Evolutionary conservation across 2,888 invertebrate species (phyloP), one percentile per base, ranked within the genome.

Genomic region (Flexamia atlantica): DNA sequence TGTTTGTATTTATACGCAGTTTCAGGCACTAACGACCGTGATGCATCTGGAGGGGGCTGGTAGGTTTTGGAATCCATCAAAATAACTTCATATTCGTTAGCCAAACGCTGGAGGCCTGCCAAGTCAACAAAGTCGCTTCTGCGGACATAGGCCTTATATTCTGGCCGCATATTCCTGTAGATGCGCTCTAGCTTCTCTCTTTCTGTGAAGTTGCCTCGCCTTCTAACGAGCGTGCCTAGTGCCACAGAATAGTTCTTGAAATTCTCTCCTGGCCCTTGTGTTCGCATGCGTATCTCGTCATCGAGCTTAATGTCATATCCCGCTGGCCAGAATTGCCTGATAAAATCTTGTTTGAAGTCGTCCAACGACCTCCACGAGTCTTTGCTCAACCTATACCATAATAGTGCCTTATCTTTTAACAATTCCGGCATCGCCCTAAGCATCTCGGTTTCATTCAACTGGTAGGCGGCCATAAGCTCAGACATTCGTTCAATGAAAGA

Each of bases 371-470:
- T 5, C 36, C 5, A 30, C 5, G 68, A 68, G 7, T 68, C 68
- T 68, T n/a, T 68, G 14, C n/a, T 32, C 32, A 68, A 30, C n/a
- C 74, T 36, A 7, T 74, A 40, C 74, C 74, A 74, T 20, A 74
- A 74, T 74, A 74, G 42, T 25, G 42, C n/a, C 1, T 42, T 20
- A 46, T 74, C 74, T 20, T 74, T 74, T 17, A 74, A 17, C 74
- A 74, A 20, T 20, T 32, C 40, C n/a, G 42, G 74, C 0, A 74
- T 5, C 14, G 46, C 74, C 20, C 40, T 40, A 12, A 74, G 74
- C 12, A 74, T 74, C 4, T 36, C 74, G 7, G 10, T 1, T 36
- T 5, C 14, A n/a, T 40, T n/a, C 1, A 74, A 1, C 25, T 40
- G n/a, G 42, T 74, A 74, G 3, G 74, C 40, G 14, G 20, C 74